Evolutionary conservation across 1,140 invertebrate genomes (phyloP), one percentile per base, ranked within the genome.

Genomic region (Tetragnatha versicolor): DNA sequence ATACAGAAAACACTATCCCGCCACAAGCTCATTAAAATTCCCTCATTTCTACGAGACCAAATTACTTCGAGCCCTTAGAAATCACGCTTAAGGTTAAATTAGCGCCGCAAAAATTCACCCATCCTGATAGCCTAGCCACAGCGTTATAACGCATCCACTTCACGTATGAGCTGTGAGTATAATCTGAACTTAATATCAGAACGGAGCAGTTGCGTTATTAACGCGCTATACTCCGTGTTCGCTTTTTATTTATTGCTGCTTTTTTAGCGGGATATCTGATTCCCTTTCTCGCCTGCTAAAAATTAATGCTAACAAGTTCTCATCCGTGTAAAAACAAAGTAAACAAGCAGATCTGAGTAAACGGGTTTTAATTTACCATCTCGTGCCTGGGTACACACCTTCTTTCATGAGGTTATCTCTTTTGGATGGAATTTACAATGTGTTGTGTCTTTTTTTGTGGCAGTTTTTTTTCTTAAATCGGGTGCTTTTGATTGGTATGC

Each of bases 281-380:
- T 55, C 55, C 51, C 29, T 14, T 4, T n/a, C 14, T 31, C 37
- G 25, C 60, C 37, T 17, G n/a, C 45, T 37, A 55, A 17, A 70
- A 70, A 70, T 70, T 70, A 70, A 55, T 55, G 68, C 55, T 70
- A 70, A 70, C 68, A 51, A 70, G 68, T 42, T 55, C 27, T 70
- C n/a, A 68, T 65, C 65, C 65, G 65, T 49, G 45, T 47, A 22
- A 51, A 68, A 68, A 68, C 51, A 51, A 68, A 68, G 65, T 68
- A 68, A 68, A 68, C 45, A 68, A 68, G 33, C 27, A n/a, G n/a
- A n/a, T n/a, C 22, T 12, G 9, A 27, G 35, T 20, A 63, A 63
- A 63, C 60, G 37, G 42, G 60, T 63, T 63, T 63, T 63, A 63
- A 63, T 63, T 63, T 63, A 63, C 27, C 35, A 22, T n/a, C 35